These are phyloP conservation scores for Emydocephalus ijimae DNA, from an alignment of 2,113 vertebrate species.

Conservation along the genomic window DNA sequence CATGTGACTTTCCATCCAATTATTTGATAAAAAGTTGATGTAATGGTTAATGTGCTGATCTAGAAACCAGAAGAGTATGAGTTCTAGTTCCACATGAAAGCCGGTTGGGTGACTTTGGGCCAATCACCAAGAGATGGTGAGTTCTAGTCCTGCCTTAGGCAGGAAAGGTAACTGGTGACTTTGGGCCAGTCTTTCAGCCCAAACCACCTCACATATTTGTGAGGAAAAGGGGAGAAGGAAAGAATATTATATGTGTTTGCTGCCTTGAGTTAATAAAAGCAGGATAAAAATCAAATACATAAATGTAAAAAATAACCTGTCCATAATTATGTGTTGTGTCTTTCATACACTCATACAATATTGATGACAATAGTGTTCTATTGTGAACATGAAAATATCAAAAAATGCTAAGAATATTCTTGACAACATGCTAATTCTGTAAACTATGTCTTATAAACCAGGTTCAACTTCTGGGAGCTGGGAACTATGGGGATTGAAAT, in stretches of 20 bases:
- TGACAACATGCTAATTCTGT: neutral
- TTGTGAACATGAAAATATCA: neutral
- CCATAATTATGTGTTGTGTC: neutral
- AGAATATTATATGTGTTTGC: neutral
- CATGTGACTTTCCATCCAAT: neutral
- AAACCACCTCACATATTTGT: neutral
- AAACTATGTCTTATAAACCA: neutral
- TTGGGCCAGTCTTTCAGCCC: neutral
- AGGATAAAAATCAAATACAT: neutral
- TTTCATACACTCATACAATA: neutral
- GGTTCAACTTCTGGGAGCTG: neutral
- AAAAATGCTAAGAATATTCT: neutral
- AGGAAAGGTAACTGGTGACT: neutral
- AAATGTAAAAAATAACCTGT: neutral
- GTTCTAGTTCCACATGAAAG: neutral
- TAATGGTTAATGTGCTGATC: neutral
- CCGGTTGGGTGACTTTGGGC: neutral
- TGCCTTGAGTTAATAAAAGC: neutral
- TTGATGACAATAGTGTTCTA: neutral
- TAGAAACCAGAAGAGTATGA: neutral
- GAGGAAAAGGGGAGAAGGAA: neutral
- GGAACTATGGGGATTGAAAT: neutral
- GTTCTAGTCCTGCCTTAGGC: neutral
- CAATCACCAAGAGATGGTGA: neutral
- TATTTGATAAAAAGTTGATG: neutral